Percentiles rank a stretch among this genome's conserved stretches.
These are phyloP conservation scores for Tiliacea citrago DNA, from an alignment of 2,888 invertebrate species.

Conservation along the genomic window DNA sequence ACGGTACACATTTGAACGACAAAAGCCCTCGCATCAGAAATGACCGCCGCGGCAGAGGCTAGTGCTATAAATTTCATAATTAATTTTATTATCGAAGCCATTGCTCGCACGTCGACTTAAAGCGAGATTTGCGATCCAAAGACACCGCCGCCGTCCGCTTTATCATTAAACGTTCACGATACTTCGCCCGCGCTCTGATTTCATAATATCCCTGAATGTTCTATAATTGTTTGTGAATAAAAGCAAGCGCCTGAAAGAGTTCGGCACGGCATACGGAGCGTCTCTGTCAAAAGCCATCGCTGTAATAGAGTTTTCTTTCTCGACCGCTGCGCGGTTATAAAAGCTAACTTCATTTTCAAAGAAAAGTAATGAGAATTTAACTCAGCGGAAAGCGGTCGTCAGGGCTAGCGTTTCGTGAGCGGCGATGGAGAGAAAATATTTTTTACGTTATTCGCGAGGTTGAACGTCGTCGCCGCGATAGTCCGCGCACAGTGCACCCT, in stretches of 20 bases:
- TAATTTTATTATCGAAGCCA: slow-evolving; percentile 86
- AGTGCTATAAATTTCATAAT: slow-evolving; percentile 86
- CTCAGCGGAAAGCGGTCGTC: slow-evolving; percentile 87
- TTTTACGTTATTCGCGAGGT: slow-evolving; percentile 82
- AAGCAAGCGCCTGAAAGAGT: slow-evolving; percentile 80
- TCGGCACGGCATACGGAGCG: slow-evolving; percentile 73
- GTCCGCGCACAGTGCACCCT: slow-evolving; percentile 75
- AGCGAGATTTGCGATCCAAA: slow-evolving; percentile 85
- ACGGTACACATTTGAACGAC: slow-evolving; percentile 81
- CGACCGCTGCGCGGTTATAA: slow-evolving; percentile 82
- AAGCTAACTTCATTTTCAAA: slow-evolving; percentile 87
- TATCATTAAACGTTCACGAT: slow-evolving; percentile 86
- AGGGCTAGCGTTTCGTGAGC: slow-evolving; percentile 77
- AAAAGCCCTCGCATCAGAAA: slow-evolving; percentile 77
- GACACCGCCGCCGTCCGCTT: slow-evolving; percentile 81
- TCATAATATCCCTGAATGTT: slow-evolving; percentile 80
- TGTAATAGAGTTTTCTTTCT: slow-evolving; percentile 87
- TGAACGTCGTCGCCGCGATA: slow-evolving; percentile 73
- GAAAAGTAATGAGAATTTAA: slow-evolving; percentile 89
- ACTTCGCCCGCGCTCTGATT: slow-evolving; percentile 76
- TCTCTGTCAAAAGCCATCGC: slow-evolving; percentile 84
- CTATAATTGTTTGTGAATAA: slow-evolving; percentile 85
- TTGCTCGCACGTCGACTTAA: slow-evolving; percentile 86
- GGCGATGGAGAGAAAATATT: slow-evolving; percentile 82
- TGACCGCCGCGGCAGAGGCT: slow-evolving; percentile 71